Conservation (phyloP, 2,113 vertebrate species). For the Cromileptes altivelis region DNA sequence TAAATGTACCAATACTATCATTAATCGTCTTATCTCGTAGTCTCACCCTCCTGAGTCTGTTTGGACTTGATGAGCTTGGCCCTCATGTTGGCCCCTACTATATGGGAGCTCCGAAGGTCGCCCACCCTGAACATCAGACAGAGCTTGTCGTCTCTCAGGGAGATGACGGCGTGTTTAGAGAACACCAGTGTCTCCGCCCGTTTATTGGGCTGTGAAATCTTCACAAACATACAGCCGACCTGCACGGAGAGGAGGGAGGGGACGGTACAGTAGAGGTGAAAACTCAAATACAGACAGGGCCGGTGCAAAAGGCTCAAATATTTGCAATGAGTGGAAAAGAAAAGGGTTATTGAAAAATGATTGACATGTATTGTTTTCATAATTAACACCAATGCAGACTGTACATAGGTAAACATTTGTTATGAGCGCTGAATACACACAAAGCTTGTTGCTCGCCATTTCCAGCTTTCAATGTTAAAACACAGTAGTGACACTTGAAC, state of each 20-base stretch:
- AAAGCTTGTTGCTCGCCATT: not conserved
- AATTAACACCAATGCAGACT: constrained; percentile 1
- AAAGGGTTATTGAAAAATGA: constrained; percentile 1
- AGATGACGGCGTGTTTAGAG: constrained; percentile 86
- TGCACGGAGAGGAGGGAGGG: constrained; percentile 32
- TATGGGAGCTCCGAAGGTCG: constrained; percentile 87
- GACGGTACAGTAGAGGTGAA: not conserved
- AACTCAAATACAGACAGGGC: not conserved
- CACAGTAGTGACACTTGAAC: constrained; percentile 35
- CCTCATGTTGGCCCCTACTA: constrained; percentile 88
- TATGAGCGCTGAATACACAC: constrained; percentile 20
- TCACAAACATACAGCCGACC: constrained; percentile 90
- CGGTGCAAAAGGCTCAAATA: not conserved
- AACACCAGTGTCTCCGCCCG: constrained; percentile 88
- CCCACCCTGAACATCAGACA: constrained; percentile 89
- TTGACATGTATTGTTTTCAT: not conserved
- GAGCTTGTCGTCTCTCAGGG: constrained; percentile 84
- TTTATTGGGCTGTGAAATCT: constrained; percentile 89
- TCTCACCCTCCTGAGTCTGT: constrained; percentile 87
- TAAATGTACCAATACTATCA: not conserved
- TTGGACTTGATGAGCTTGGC: constrained; percentile 89
- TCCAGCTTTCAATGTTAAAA: constrained; percentile 14
- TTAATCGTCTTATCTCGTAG: not conserved
- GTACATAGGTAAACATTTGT: constrained; percentile 3
- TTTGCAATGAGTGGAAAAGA: not conserved